A percentile compares a stretch with the other conserved stretches of the same genome.
phyloP scores from a whole-genome alignment of 2,113 vertebrate species.

The Tachycineta bicolor region DNA sequence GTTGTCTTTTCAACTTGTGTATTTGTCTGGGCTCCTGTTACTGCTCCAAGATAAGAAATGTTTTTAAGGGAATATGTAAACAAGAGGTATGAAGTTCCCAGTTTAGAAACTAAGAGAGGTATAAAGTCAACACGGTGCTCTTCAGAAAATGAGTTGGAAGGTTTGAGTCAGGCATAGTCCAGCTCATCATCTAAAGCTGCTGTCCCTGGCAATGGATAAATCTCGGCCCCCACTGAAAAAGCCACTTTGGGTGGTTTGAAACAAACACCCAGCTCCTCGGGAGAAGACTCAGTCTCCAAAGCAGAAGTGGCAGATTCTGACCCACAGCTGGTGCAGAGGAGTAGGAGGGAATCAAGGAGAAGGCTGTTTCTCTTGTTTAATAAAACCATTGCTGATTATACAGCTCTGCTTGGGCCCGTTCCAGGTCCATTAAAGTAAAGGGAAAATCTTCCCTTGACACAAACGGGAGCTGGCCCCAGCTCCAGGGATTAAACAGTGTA shows the following conservation, averaged over 20 bases:
- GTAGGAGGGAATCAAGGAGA: not conserved
- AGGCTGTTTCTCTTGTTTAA: not conserved
- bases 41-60: not conserved
- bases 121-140: not conserved
- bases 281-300: not conserved
- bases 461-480: not conserved
- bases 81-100: not conserved
- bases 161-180: not conserved
- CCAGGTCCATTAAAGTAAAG: not conserved
- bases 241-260: not conserved
- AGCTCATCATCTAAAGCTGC: not conserved
- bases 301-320: not conserved
- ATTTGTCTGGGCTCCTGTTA: not conserved
- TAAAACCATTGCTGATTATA: not conserved
- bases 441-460: conserved; percentile 25
- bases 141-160: not conserved
- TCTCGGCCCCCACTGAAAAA: not conserved
- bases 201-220: not conserved
- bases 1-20: not conserved
- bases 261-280: accelerated
- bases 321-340: not conserved
- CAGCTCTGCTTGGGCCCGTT: not conserved
- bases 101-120: not conserved
- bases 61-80: conserved; percentile 17
- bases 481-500: not conserved